These are phyloP conservation scores for Artibeus jamaicensis DNA, from an alignment of 2,797 vertebrate species.

Conservation along the genomic window DNA sequence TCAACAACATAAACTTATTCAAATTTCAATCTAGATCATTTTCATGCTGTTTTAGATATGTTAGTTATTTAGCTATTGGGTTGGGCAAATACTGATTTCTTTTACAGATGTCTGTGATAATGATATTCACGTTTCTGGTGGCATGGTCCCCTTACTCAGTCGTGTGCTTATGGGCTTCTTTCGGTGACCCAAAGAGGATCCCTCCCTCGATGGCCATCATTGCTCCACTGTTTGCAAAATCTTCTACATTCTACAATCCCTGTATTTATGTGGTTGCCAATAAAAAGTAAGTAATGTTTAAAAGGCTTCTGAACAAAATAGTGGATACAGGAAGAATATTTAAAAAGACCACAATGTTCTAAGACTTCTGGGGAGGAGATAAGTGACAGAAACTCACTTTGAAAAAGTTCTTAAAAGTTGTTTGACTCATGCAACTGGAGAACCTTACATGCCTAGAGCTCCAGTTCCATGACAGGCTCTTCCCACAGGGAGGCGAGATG, in stretches of 20 bases:
- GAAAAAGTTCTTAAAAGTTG: neutral
- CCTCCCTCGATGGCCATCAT: conserved; percentile 95
- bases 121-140: conserved; percentile 97
- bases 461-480: neutral
- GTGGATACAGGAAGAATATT: neutral
- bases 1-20: neutral
- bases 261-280: conserved; percentile 97
- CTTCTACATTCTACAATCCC: conserved; percentile 98
- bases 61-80: neutral
- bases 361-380: neutral
- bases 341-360: neutral
- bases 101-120: conserved; percentile 95
- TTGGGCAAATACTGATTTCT: conserved; percentile 17
- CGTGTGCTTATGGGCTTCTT: conserved; percentile 97
- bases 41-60: neutral
- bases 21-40: neutral
- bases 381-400: neutral
- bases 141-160: conserved; percentile 98
- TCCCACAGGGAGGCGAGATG: neutral
- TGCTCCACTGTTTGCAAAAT: conserved; percentile 97
- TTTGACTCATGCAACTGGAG: neutral
- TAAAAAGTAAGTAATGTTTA: conserved; percentile 90
- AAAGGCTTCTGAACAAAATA: neutral
- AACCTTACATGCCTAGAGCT: neutral
- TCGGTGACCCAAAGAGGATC: conserved; percentile 92